Evolutionary conservation across 2,113 vertebrate species (phyloP).

Genomic region (Cryptoleucopteryx plumbea): DNA sequence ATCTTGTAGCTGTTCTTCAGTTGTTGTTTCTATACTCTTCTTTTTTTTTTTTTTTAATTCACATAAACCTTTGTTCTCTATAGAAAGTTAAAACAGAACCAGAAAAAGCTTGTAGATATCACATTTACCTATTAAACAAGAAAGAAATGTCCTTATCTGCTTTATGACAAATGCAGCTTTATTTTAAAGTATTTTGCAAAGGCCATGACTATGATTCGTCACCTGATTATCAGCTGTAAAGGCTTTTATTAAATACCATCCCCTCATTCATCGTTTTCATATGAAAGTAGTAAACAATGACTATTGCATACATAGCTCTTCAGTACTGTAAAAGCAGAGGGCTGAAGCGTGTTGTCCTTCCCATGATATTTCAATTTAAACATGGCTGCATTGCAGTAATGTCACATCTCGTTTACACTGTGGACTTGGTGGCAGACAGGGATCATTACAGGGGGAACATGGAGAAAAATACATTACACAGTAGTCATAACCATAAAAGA

Average conservation of each 20-base stretch:
- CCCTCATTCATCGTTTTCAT: not conserved
- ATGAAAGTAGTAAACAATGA: not conserved
- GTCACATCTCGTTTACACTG: constrained; percentile 47
- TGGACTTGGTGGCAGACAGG: constrained; percentile 49
- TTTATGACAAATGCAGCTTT: not conserved
- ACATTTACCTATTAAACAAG: not conserved
- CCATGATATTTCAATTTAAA: constrained; percentile 60
- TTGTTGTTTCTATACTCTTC: accelerated
- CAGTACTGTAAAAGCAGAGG: not conserved
- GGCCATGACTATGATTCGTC: not conserved
- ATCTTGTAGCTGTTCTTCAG: not conserved
- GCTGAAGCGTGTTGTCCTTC: not conserved
- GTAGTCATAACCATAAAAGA: constrained; percentile 41
- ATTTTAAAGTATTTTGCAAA: constrained; percentile 1
- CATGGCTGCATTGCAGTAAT: not conserved
- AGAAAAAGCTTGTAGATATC: not conserved
- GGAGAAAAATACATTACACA: constrained; percentile 52
- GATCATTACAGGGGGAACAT: constrained; percentile 8
- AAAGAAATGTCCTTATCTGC: not conserved
- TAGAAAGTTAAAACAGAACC: not conserved
- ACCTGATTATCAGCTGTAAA: not conserved
- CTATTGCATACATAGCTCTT: not conserved
- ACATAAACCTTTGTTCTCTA: not conserved
- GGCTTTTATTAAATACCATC: constrained; percentile 20
- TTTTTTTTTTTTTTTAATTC: not conserved